Evolutionary conservation across 2,888 invertebrate species (phyloP), one percentile per base, ranked within the genome.

Genomic region (Oxytorus armatus): DNA sequence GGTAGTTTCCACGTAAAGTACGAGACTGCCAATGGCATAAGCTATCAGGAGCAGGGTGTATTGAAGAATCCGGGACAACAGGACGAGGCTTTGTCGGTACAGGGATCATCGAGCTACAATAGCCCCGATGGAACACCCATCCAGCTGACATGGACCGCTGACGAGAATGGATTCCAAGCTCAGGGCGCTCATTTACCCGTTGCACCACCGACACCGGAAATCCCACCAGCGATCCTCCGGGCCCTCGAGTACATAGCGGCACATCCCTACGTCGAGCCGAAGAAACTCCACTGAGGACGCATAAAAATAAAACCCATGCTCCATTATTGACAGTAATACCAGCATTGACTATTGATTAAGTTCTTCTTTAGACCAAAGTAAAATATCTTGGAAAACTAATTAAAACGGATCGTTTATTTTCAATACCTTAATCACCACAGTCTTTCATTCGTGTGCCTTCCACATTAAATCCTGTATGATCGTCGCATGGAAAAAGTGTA

Each of bases 11-110:
- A 36, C 36, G 81, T 57, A 21, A 73, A 57, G 42, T 86, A 42
- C 70, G 81, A 85, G 57, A 83, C 85, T 21, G 83, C n/a, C 10
- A 85, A 85, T 73, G 85, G 85, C 25, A 85, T 85, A 36, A 36
- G 16, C 8, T 72, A 61, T 5, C 51, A 79, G 44, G 84, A 84
- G 42, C 44, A 81, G 3, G 85, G 85, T 44, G 55, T 33, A 4
- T n/a, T 83, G 0, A 82, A 83, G 61, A 59, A 51, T 14, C 10
- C 36, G 8, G 75, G 69, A 8, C 49, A 29, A 33, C 25, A 73
- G 47, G 44, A 47, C 5, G 72, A 80, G 18, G 80, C 80, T 25
- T 18, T 42, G 11, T 66, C 42, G n/a, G 66, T 53, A 4, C 47
- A 74, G 75, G 59, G 81, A 51, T 55, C 82, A 47, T 44, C 63